Percentiles rank a stretch among this genome's conserved stretches.
Conservation (phyloP, 2,797 vertebrate species). For the Capromys pilorides region DNA sequence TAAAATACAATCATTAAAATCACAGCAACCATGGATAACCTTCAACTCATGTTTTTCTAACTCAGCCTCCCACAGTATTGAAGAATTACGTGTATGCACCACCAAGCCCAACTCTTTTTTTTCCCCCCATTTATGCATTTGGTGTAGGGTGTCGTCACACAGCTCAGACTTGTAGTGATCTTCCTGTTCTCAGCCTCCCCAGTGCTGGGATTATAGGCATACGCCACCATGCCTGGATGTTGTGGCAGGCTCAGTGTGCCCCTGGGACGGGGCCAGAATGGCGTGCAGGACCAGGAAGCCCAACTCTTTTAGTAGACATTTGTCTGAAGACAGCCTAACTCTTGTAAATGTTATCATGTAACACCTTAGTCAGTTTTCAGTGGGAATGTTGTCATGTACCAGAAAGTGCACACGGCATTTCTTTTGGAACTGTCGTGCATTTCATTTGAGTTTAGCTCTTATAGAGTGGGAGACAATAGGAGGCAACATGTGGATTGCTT, state of each 20-base stretch:
- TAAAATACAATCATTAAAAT: neutral
- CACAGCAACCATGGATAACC: neutral
- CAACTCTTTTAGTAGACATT: neutral
- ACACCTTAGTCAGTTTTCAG: neutral
- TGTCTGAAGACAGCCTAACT: neutral
- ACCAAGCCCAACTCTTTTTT: neutral
- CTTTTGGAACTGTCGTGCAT: neutral
- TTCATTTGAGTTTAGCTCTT: neutral
- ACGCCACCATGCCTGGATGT: too few species aligned
- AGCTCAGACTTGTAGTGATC: too few species aligned
- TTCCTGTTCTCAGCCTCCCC: too few species aligned
- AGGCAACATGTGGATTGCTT: neutral
- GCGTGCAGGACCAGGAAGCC: neutral
- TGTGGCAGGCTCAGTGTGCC: too few species aligned
- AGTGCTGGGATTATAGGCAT: too few species aligned
- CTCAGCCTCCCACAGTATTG: neutral
- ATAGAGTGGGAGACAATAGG: neutral
- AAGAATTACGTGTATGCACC: neutral
- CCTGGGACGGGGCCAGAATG: too few species aligned
- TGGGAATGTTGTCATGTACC: neutral
- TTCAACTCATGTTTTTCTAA: neutral
- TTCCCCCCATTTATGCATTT: too few species aligned
- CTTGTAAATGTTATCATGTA: neutral
- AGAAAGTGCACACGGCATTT: neutral
- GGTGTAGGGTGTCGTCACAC: too few species aligned